Evolutionary conservation across 2,113 vertebrate genomes (phyloP).

Genomic region (Antechinus flavipes): DNA sequence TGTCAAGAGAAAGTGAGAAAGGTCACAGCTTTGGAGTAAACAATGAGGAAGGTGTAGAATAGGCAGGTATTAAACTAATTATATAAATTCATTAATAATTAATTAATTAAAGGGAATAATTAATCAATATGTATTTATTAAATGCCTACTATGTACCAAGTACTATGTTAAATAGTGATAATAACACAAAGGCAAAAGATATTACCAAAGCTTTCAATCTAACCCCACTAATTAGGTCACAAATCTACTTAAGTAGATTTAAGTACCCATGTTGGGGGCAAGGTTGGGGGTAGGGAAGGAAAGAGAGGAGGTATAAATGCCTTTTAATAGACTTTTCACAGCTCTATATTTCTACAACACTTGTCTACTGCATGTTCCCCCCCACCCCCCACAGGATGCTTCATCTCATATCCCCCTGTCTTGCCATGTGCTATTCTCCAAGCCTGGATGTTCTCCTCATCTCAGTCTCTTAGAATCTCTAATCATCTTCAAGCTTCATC

Average conservation of each 20-base stretch:
- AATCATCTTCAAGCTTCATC: neutral
- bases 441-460: neutral
- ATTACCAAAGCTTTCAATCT: neutral
- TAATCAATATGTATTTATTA: neutral
- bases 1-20: neutral
- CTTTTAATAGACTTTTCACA: neutral
- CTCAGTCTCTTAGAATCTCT: neutral
- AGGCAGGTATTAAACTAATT: neutral
- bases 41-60: neutral
- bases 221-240: neutral
- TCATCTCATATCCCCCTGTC: neutral
- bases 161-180: neutral
- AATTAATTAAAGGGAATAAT: neutral
- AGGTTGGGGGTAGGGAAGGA: too few species aligned
- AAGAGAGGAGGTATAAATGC: too few species aligned
- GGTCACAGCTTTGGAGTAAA: neutral
- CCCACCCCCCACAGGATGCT: neutral
- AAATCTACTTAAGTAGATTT: neutral
- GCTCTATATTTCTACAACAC: neutral
- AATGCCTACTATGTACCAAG: neutral
- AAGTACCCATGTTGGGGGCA: too few species aligned
- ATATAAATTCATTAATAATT: neutral
- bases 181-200: neutral
- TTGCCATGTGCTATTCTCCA: neutral
- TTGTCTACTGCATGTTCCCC: neutral